phyloP scores from a whole-genome alignment of 1,140 invertebrate genomes.

The Drosophila suzukii region DNA sequence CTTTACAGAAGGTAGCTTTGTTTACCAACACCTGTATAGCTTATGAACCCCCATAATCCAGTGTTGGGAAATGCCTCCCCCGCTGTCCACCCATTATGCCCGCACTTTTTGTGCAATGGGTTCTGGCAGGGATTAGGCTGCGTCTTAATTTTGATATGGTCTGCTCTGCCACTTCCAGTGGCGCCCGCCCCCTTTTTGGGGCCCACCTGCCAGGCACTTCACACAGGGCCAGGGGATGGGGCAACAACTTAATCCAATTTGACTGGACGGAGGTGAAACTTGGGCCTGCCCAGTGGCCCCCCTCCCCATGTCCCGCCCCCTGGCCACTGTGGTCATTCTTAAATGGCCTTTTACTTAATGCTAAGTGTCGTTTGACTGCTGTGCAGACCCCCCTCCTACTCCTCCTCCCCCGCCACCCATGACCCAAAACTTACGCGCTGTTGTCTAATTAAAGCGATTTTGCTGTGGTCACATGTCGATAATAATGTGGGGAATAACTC shows the following conservation, averaged over 20 bases:
- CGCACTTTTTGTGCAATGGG: not conserved
- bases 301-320: not conserved
- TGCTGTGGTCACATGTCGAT: slow-evolving; percentile 40
- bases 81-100: not conserved
- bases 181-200: too few species aligned
- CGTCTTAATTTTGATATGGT: slow-evolving; percentile 28
- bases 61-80: not conserved
- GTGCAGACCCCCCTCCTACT: not conserved
- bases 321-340: slow-evolving; percentile 48
- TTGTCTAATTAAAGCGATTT: slow-evolving; percentile 56
- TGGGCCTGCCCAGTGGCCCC: slow-evolving; percentile 22
- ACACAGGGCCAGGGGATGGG: slow-evolving; percentile 23
- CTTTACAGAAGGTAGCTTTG: too few species aligned
- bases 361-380: slow-evolving; percentile 67
- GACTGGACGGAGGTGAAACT: slow-evolving; percentile 58
- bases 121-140: slow-evolving; percentile 28
- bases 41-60: not conserved
- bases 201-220: slow-evolving; percentile 11
- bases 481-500: slow-evolving; percentile 31
- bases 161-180: not conserved
- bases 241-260: slow-evolving; percentile 81
- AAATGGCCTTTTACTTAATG: slow-evolving; percentile 80
- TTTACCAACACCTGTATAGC: not conserved
- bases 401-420: not conserved
- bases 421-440: not conserved